Percentiles rank a stretch among this genome's conserved stretches.
phyloP scores from a whole-genome alignment of 2,113 vertebrate species.

The Cyanocitta stelleri region DNA sequence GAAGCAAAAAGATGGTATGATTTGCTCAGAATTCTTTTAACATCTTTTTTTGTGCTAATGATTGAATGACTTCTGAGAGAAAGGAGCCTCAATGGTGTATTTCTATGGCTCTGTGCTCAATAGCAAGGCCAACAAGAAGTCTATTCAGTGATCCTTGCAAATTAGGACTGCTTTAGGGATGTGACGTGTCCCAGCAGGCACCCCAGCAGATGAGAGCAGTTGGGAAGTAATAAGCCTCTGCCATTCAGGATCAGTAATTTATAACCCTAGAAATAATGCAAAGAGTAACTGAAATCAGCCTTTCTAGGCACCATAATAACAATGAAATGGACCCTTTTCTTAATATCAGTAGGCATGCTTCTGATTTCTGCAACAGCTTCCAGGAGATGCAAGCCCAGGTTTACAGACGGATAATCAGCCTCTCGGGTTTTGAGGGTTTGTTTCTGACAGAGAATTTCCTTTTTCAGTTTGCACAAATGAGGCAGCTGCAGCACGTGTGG shows the following conservation, averaged over 20 bases:
- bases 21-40: background rate
- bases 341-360: background rate
- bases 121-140: background rate
- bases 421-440: background rate
- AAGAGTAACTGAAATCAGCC: background rate
- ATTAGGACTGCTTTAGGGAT: background rate
- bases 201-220: background rate
- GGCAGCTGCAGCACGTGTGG: accelerated
- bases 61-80: background rate
- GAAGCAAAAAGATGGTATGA: background rate
- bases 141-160: background rate
- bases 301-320: background rate
- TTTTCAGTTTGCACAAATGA: background rate
- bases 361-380: background rate
- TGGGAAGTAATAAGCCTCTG: background rate
- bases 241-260: background rate
- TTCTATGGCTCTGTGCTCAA: background rate
- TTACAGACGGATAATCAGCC: background rate
- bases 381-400: background rate
- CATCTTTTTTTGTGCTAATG: background rate
- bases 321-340: background rate
- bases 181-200: accelerated
- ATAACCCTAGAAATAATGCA: background rate
- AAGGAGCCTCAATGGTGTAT: accelerated
- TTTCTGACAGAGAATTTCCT: background rate